These are phyloP conservation scores for Synanthedon andrenaeformis DNA, from an alignment of 2,888 invertebrate species.

Conservation along the genomic window DNA sequence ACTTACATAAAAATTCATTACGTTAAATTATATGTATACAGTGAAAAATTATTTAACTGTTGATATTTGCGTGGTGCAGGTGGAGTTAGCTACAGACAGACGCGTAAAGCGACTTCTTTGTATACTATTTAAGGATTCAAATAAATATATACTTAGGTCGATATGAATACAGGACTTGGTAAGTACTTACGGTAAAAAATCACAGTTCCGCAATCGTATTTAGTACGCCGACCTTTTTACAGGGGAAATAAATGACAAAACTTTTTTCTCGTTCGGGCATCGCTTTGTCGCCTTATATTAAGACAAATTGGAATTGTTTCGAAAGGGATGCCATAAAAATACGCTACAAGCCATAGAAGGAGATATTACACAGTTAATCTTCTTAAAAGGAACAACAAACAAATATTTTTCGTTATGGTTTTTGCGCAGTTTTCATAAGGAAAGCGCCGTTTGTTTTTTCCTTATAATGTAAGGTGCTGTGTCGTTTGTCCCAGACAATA, in stretches of 20 bases:
- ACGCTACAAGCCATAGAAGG: conserved; percentile 6
- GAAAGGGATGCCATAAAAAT: conserved; percentile 7
- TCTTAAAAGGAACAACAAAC: conserved; percentile 1
- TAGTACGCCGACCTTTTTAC: not conserved
- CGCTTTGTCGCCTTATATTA: conserved; percentile 15
- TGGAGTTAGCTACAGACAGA: too few relatives aligned
- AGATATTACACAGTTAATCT: conserved; percentile 4
- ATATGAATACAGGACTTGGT: too few relatives aligned
- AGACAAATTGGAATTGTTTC: conserved; percentile 30
- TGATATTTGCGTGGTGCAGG: too few relatives aligned
- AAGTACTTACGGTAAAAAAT: too few relatives aligned
- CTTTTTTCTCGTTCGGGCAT: conserved; percentile 4
- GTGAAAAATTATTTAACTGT: too few relatives aligned
- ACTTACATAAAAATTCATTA: too few relatives aligned
- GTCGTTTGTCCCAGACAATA: too few relatives aligned
- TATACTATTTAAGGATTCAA: too few relatives aligned
- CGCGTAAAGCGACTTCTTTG: too few relatives aligned
- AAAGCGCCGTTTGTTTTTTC: too few relatives aligned
- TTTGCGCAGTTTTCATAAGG: conserved; percentile 22
- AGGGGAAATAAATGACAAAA: conserved; percentile 3
- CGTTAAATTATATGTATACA: too few relatives aligned
- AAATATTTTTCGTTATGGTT: conserved; percentile 1
- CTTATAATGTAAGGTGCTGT: conserved; percentile 6
- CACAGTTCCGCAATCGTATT: not conserved
- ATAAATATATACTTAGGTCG: too few relatives aligned